Conservation (phyloP, 2,888 invertebrate genomes). For the Habroteleia sp. region DNA sequence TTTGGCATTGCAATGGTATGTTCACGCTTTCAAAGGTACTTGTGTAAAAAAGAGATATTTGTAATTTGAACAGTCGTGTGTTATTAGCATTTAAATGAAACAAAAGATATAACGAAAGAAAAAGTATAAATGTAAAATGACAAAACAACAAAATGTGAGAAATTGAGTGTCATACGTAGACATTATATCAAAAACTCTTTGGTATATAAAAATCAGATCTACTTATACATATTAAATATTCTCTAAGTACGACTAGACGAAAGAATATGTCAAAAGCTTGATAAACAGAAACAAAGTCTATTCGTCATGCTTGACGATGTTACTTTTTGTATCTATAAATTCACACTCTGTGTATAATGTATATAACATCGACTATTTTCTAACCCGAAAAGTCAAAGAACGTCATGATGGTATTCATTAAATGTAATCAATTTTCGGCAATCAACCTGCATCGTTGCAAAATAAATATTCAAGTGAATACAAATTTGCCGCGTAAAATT, state of each 20-base stretch:
- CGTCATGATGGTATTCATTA: constrained; percentile 2
- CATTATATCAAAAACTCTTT: constrained; percentile 67
- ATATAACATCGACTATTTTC: constrained; percentile 67
- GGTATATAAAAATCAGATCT: constrained; percentile 67
- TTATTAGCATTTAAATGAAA: constrained; percentile 4
- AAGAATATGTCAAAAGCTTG: constrained; percentile 66
- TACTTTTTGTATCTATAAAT: constrained; percentile 56
- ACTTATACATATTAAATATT: constrained; percentile 64
- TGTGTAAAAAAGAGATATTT: constrained; percentile 6
- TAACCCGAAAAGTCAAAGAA: constrained; percentile 65
- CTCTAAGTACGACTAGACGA: constrained; percentile 71
- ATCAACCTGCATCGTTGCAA: constrained; percentile 6
- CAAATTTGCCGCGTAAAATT: constrained; percentile 5
- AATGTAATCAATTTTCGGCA: constrained; percentile 20
- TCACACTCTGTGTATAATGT: constrained; percentile 62
- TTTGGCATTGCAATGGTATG: constrained; percentile 45
- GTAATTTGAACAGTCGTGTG: constrained; percentile 9
- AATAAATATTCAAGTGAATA: neutral
- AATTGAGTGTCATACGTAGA: constrained; percentile 33
- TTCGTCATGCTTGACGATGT: constrained; percentile 28
- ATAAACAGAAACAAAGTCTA: constrained; percentile 57
- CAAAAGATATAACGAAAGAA: neutral
- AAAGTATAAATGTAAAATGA: constrained; percentile 11
- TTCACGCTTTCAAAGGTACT: constrained; percentile 30
- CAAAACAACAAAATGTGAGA: constrained; percentile 24